These are phyloP conservation scores for Triplophysa bombifrons DNA, from an alignment of 2,797 vertebrate species.

Conservation along the genomic window DNA sequence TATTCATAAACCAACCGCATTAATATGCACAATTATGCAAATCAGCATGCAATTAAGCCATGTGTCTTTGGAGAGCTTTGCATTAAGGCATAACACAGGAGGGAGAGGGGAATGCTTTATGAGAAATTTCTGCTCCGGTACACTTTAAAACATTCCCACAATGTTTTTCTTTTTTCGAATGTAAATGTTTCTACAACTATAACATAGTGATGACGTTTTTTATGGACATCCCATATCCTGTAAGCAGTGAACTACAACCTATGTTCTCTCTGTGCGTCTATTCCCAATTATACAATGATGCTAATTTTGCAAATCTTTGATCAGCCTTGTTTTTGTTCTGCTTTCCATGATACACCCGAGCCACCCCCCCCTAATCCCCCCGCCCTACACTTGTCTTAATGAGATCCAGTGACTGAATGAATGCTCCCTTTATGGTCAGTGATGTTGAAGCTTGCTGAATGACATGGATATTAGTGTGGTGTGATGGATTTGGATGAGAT, in stretches of 20 bases:
- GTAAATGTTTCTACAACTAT: slow-evolving; percentile 21
- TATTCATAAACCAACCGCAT: slow-evolving; percentile 90
- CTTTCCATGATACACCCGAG: slow-evolving; percentile 42
- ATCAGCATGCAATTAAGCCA: slow-evolving; percentile 94
- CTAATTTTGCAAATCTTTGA: slow-evolving; percentile 51
- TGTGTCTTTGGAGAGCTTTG: slow-evolving; percentile 84
- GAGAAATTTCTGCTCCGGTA: slow-evolving; percentile 81
- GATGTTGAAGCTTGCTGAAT: slow-evolving; percentile 55
- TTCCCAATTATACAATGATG: slow-evolving; percentile 46
- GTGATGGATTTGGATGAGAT: slow-evolving; percentile 44
- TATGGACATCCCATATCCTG: slow-evolving; percentile 9
- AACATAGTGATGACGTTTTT: not conserved
- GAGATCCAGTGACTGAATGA: slow-evolving; percentile 52
- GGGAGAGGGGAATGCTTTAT: slow-evolving; percentile 81
- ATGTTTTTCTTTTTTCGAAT: slow-evolving; percentile 35
- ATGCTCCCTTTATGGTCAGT: slow-evolving; percentile 50
- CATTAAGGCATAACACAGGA: slow-evolving; percentile 82
- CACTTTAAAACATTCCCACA: slow-evolving; percentile 70
- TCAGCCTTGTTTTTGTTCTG: slow-evolving; percentile 50
- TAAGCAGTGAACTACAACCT: slow-evolving; percentile 13
- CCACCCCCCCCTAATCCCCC: not conserved
- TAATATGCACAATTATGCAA: slow-evolving; percentile 99
- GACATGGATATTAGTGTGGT: slow-evolving; percentile 50
- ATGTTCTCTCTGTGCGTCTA: slow-evolving; percentile 11
- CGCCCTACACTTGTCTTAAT: slow-evolving; percentile 49